Evolutionary conservation across 2,797 vertebrate species (phyloP).

Genomic region (Cryptoblepharus egeriae): DNA sequence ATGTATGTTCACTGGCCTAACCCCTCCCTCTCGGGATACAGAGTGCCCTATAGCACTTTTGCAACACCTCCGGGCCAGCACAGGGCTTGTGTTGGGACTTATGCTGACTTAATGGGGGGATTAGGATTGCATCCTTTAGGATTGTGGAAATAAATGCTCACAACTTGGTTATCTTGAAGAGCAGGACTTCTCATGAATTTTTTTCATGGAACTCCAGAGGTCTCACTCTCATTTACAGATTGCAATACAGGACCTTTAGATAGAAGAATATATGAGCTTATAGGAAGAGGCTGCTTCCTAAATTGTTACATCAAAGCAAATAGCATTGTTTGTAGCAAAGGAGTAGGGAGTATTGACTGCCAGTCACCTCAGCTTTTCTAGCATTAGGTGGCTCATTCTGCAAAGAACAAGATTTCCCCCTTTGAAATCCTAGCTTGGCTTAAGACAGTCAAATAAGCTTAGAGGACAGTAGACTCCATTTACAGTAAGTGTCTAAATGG

Average conservation of each 20-base stretch:
- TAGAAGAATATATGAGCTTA: not conserved
- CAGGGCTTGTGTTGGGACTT: too few relatives aligned
- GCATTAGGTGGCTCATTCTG: not conserved
- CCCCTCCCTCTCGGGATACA: too few relatives aligned
- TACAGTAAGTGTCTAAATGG: not conserved
- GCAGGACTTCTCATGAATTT: too few relatives aligned
- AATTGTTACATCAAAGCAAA: not conserved
- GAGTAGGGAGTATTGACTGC: not conserved
- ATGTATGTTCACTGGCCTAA: too few relatives aligned
- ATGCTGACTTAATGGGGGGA: too few relatives aligned
- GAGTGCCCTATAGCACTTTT: too few relatives aligned
- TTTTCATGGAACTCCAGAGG: too few relatives aligned
- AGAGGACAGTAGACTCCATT: not conserved
- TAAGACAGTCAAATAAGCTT: not conserved
- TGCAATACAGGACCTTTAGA: conserved; percentile 10
- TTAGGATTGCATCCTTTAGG: too few relatives aligned
- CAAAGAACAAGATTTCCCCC: conserved; percentile 18
- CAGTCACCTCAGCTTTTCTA: not conserved
- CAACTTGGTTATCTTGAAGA: too few relatives aligned
- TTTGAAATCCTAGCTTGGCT: conserved; percentile 4
- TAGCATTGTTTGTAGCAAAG: not conserved
- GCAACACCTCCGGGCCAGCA: too few relatives aligned
- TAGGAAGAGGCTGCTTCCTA: not conserved
- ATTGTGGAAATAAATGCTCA: too few relatives aligned
- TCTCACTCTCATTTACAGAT: too few relatives aligned